phyloP scores from a whole-genome alignment of 2,113 vertebrate genomes.

The Hemiprocne comata region DNA sequence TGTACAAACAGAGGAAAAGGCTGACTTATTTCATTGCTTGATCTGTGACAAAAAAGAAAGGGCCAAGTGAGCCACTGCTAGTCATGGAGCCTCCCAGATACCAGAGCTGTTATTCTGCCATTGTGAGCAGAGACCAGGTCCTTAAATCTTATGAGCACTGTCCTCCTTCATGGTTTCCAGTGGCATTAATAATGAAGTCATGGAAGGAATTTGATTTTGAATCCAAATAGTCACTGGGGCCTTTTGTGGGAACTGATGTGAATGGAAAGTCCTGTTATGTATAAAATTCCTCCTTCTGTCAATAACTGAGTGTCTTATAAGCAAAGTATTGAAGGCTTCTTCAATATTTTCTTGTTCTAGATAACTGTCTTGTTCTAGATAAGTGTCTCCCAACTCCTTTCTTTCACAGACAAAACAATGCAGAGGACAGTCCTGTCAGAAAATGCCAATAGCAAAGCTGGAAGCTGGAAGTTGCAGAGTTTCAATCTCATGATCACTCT shows the following conservation, averaged over 20 bases:
- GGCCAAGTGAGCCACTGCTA: not conserved
- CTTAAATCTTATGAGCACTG: not conserved
- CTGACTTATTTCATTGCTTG: slow-evolving; percentile 1
- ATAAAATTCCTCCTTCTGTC: not conserved
- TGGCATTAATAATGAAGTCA: not conserved
- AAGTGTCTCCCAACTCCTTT: not conserved
- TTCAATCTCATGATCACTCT: not conserved
- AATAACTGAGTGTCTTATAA: not conserved
- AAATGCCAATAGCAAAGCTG: not conserved
- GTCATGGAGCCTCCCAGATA: not conserved
- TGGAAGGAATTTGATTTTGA: not conserved
- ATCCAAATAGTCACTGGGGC: not conserved
- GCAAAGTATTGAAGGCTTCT: not conserved
- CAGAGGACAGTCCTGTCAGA: not conserved
- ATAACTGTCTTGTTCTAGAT: not conserved
- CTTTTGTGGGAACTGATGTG: not conserved
- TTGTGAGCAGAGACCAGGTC: not conserved
- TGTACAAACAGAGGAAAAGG: slow-evolving; percentile 45
- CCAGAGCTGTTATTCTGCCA: not conserved
- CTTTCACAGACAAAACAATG: not conserved
- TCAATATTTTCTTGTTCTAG: not conserved
- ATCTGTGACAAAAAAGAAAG: not conserved
- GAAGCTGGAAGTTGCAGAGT: not conserved
- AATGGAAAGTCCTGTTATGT: not conserved
- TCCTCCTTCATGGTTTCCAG: not conserved